Base-by-base conservation (phyloP, 2,888 invertebrate species). In the Lithophane socia region DNA sequence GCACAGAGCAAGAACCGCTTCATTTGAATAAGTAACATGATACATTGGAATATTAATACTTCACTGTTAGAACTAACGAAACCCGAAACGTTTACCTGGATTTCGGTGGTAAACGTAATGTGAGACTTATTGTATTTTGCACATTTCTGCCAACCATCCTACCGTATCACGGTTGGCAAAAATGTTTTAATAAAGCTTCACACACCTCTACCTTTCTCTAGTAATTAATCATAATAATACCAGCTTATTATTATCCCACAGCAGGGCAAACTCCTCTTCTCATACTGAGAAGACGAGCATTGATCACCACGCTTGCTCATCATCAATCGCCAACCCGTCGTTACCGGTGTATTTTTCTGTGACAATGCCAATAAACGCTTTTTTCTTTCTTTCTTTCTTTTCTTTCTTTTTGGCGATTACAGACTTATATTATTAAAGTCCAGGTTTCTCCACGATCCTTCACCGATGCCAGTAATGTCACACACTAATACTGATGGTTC, bases 11-110 rank as follows among this genome's bases (percentile, higher is more conserved):
- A 83, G 82, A 80, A 82, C 85, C 72, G 86, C 84, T 88, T 86
- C 87, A 90, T 90, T 91, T 90, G 88, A 91, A 91, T 91, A 85
- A 86, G 86, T 80, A 89, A 90, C 84, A 82, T 85, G 81, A 90
- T 87, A 87, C 85, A 72, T 82, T 82, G 52, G 72, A 84, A 87
- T 87, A 87, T 89, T 83, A 85, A 88, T 83, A 82, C 79, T 79
- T 78, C 80, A 86, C 77, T 9, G 44, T 77, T 70, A 61, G 13
- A 73, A 82, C 73, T 79, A 80, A 77, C 56, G 73, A 67, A 86
- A 88, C 79, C 65, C 42, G 75, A 80, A 66, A 70, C 69, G 21
- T 72, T 83, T 73, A 82, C 82, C 60, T 69, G 67, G 67, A 71
- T 81, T 85, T 85, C 42, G 29, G 54, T 37, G 49, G 73, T 82